Base-by-base conservation (phyloP, 2,113 vertebrate species). In the Harpagus bidentatus region DNA sequence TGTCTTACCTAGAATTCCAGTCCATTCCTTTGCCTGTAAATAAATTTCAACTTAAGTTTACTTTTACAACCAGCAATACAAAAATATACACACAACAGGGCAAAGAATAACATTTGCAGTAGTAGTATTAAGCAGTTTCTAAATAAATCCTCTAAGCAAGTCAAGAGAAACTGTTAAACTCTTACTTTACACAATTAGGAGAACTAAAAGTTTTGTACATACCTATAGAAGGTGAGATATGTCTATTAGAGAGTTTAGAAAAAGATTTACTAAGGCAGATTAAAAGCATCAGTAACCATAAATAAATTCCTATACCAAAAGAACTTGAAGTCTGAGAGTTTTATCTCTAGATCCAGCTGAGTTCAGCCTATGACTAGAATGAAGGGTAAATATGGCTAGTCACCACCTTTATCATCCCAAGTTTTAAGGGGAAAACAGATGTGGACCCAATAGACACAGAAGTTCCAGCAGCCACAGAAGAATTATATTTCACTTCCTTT, bases 21-120 rank as follows among this genome's bases (percentile, higher is more conserved):
- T 95, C 98, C 98, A 98, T 88, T 99, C 99, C 84, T 98, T 99
- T 92, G 98, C 96, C 99, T 99, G 80, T 52, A 91, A 79, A 88
- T 38, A 81, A 91, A 96, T 95, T 72, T 83, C 40, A 88, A 85
- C 47, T 43, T 40, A 67, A 31, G 3, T 78, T 86, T 91, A 78
- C 52, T 94, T 88, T 82, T 52, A 32, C 47, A 72, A 77, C 16
- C 4, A 73, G 48, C 29, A 76, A 56, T 31, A 86, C 16, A 92
- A 86, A 93, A 91, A 82, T 28, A 83, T 11, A 86, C 16, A 67
- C 4, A 71, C 7, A 82, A 48, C 13, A 78, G 0, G 5, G 18
- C 1, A 4, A 89, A 79, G 38, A 72, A 72, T 66, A 87, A 17
- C 25, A 58, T 17, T 69, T 2, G 1, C 8, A 77, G 26, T 16